Evolutionary conservation across 1,140 invertebrate species (phyloP), one percentile per base, ranked within the genome.

Genomic region (Cotesia chilonis): DNA sequence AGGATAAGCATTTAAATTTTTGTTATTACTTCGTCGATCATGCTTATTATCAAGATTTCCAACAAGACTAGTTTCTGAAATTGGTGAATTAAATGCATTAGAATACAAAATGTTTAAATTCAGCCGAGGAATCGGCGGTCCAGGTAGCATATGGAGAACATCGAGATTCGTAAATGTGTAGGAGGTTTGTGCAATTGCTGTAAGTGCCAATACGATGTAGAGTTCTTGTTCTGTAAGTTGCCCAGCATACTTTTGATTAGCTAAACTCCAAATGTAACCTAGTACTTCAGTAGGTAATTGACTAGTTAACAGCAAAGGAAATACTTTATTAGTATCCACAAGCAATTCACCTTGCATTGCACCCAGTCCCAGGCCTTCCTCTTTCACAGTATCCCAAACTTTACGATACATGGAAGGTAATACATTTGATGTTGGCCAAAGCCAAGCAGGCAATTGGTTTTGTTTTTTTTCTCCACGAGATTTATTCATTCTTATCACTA

Each of bases 261-360:
- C 89, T 73, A 92, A 77, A 47, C 87, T 88, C 91, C 91, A 92
- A 60, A 92, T 89, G 68, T 89, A 88, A 12, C 91, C 91, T 3
- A 92, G 83, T 17, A 88, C 82, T 75, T 91, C 88, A 1, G 89
- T 89, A 0, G 89, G 81, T 37, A 92, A 77, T 54, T 90, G 88
- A 81, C 90, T 91, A 10, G 89, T 87, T 47, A 92, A 80, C n/a
- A 92, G 81, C 5, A 92, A 79, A 9, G 89, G 88, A 76, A 91
- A 91, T 1, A 92, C 83, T 75, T 89, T 87, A 51, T 89, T 87
- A 7, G 91, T 92, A 68, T 91, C 88, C 38, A 91, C 90, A 4
- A 87, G 75, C 4, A 83, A 14, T 68, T 87, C 84, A 0, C 75
- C 72, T 57, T 83, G 79, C 60, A 80, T 72, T 9, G 74, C 72